Evolutionary conservation across 2,888 invertebrate genomes (phyloP).

Genomic region (Embidobia sp.): DNA sequence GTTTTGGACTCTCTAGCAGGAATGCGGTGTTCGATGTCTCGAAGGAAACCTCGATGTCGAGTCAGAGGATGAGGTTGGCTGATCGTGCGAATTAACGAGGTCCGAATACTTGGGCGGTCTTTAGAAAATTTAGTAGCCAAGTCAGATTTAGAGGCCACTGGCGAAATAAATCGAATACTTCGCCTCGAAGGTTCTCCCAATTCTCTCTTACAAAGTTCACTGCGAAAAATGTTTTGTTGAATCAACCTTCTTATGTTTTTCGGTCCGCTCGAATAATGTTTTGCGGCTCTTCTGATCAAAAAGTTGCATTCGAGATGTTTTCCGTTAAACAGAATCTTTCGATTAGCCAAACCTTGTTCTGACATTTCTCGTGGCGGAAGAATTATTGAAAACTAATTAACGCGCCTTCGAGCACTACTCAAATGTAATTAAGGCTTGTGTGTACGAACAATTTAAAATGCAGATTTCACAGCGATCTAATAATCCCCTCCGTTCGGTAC

Average conservation of each 20-base stretch:
- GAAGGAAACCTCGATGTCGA: conserved; percentile 70
- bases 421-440: conserved; percentile 7
- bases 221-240: conserved; percentile 63
- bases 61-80: conserved; percentile 61
- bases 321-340: conserved; percentile 21
- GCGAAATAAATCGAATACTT: conserved; percentile 66
- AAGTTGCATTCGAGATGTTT: conserved; percentile 36
- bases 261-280: conserved; percentile 29
- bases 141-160: conserved; percentile 66
- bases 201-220: conserved; percentile 55
- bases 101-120: conserved; percentile 74
- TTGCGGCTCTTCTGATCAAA: conserved; percentile 47
- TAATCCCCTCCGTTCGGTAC: conserved; percentile 16
- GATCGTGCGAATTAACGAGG: conserved; percentile 77
- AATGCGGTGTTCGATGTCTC: conserved; percentile 66
- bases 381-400: conserved; percentile 42
- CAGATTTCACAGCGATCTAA: conserved; percentile 5
- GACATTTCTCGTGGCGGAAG: conserved; percentile 14
- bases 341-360: conserved; percentile 43
- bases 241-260: conserved; percentile 56
- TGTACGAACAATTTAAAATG: too few species aligned
- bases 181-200: conserved; percentile 55
- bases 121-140: conserved; percentile 67
- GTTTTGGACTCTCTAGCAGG: conserved; percentile 64
- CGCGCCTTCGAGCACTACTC: background rate